Conservation (phyloP, 1,140 invertebrate species). For the Cydia strobilella region DNA sequence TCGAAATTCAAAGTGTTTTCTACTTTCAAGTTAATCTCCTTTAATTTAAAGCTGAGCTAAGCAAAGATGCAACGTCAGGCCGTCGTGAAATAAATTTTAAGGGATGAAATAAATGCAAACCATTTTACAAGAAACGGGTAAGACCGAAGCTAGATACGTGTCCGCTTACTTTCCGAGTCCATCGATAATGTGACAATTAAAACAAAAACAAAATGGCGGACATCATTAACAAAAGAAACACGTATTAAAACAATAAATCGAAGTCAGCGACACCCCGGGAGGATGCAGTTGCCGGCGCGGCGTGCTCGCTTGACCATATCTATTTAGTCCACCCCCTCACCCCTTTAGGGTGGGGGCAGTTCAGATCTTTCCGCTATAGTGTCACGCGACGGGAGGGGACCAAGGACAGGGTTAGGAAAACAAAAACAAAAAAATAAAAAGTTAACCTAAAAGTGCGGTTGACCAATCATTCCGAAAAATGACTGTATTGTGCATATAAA, state of each 20-base stretch:
- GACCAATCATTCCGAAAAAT: constrained; percentile 18
- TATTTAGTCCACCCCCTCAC: constrained; percentile 49
- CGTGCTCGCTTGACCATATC: constrained; percentile 61
- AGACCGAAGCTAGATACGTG: constrained; percentile 45
- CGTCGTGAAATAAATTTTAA: constrained; percentile 8
- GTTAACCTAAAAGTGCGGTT: constrained; percentile 27
- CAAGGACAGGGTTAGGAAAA: constrained; percentile 28
- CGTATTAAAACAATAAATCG: constrained; percentile 45
- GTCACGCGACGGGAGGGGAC: constrained; percentile 43
- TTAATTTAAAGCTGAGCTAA: neutral
- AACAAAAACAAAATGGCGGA: constrained; percentile 28
- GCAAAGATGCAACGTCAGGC: constrained; percentile 3
- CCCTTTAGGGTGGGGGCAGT: constrained; percentile 55
- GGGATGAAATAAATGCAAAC: constrained; percentile 33
- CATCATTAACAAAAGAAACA: constrained; percentile 33
- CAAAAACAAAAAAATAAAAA: constrained; percentile 32
- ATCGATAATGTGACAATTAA: constrained; percentile 12
- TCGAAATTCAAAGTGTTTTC: neutral
- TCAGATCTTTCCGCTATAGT: constrained; percentile 52
- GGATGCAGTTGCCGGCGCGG: constrained; percentile 21
- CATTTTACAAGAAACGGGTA: constrained; percentile 30
- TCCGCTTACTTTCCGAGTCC: constrained; percentile 48
- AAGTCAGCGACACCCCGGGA: constrained; percentile 31
- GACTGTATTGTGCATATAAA: constrained; percentile 26
- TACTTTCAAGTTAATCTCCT: neutral